Evolutionary conservation across 2,113 vertebrate genomes (phyloP), one percentile per base, ranked within the genome.

Genomic region (Larimichthys crocea): DNA sequence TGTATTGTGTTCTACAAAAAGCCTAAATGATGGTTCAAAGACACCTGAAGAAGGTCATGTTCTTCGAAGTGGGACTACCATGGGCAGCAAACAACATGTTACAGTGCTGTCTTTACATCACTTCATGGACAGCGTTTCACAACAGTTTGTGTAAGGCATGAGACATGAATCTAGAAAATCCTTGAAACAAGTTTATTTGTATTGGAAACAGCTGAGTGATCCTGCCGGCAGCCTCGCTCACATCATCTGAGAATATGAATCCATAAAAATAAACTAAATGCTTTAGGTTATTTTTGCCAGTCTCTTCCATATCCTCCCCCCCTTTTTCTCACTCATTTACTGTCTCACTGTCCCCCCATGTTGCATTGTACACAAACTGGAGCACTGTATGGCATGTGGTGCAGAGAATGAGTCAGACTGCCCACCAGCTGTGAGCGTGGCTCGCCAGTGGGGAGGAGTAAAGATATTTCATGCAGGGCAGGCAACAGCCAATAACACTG

Each of bases 371-470:
- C 83, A 89, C 85, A 87, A 88, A 88, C 82, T 81, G 82, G 76
- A 88, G 83, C 74, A 24, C 70, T 91, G 85, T 66, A 84, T 76
- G 88, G 87, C 92, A 91, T 93, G 92, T 91, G 90, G 92, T 86
- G 79, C 83, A 85, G 75, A 69, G 83, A 90, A 86, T 92, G 92
- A 93, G 87, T 94, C 91, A 94, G 90, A 79, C 92, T 87, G 89
- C 91, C 88, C 90, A 91, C 92, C 88, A 91, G 92, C 93, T 92
- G 90, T 88, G 92, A 88, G 87, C 77, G 31, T 74, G 52, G 76
- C 67, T 67, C 84, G 86, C 76, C 86, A 86, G 77, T 70, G 73
- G 80, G 80, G 76, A 72, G 85, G 84, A 90, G 82, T 80, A 85
- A 84, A 85, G 80, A 81, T 76, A 79, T 88, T 89, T 88, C 76